A percentile compares a stretch with the other conserved stretches of the same genome.
phyloP scores from a whole-genome alignment of 2,113 vertebrate species.

The Pelecanoides urinatrix region DNA sequence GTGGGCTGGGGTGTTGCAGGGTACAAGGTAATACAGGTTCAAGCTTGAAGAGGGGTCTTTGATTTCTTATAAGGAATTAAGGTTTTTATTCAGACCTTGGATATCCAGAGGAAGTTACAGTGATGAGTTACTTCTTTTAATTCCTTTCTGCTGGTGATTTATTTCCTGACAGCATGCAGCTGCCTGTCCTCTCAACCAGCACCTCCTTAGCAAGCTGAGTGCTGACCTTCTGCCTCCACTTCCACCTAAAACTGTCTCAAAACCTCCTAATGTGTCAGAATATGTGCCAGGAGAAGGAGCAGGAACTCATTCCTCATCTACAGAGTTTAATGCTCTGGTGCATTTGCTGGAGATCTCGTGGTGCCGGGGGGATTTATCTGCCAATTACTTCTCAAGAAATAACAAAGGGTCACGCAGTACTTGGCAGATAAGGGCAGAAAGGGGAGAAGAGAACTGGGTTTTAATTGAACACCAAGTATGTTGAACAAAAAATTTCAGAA shows the following conservation, averaged over 20 bases:
- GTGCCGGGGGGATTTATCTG: neutral
- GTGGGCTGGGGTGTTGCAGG: neutral
- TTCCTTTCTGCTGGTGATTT: neutral
- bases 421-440: neutral
- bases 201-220: neutral
- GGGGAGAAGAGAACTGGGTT: neutral
- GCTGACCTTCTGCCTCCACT: neutral
- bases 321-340: neutral
- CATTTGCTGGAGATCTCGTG: neutral
- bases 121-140: neutral
- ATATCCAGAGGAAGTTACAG: neutral
- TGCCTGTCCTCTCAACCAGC: neutral
- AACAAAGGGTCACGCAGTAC: neutral
- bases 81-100: neutral
- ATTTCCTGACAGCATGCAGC: neutral
- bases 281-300: neutral
- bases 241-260: neutral
- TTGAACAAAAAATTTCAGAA: neutral
- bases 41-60: neutral
- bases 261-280: neutral
- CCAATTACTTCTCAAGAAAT: constrained; percentile 10
- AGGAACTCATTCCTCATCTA: neutral
- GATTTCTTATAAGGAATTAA: neutral
- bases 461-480: neutral
- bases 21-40: neutral